Percentiles rank a stretch among this genome's conserved stretches.
These are phyloP conservation scores for Varanus salvator DNA, from an alignment of 2,113 vertebrate genomes.

Conservation along the genomic window DNA sequence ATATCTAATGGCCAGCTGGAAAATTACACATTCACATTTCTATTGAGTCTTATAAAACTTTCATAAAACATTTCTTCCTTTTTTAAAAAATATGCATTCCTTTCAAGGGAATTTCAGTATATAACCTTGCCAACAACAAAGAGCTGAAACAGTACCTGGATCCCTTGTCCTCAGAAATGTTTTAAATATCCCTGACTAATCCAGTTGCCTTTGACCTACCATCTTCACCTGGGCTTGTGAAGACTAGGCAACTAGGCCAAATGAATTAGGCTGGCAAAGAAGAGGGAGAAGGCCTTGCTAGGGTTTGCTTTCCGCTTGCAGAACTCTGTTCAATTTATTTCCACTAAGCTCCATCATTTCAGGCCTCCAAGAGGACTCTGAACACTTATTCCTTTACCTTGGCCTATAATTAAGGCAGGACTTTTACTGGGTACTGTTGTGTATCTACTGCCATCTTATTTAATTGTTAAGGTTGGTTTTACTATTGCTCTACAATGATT, in stretches of 20 bases:
- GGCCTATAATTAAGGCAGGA: too few species aligned
- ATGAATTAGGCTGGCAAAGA: too few species aligned
- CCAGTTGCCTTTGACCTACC: neutral
- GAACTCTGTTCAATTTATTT: too few species aligned
- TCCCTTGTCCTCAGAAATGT: neutral
- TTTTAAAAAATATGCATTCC: neutral
- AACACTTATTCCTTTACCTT: too few species aligned
- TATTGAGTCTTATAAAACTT: neutral
- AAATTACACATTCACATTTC: neutral
- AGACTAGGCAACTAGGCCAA: too few species aligned
- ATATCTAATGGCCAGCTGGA: neutral
- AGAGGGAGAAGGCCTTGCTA: neutral
- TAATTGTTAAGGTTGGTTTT: too few species aligned
- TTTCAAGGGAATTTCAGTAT: neutral
- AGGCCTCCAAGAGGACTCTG: too few species aligned
- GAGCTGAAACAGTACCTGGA: neutral
- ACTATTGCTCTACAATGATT: too few species aligned
- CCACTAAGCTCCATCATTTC: too few species aligned
- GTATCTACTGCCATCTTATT: too few species aligned
- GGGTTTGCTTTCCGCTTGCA: neutral
- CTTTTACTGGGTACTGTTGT: too few species aligned
- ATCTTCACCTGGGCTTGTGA: neutral
- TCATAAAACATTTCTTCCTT: neutral
- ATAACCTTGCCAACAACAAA: neutral
- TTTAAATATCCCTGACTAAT: neutral